Evolutionary conservation across 1,140 invertebrate species (phyloP).

Genomic region (Phymorhynchus buccinoides): DNA sequence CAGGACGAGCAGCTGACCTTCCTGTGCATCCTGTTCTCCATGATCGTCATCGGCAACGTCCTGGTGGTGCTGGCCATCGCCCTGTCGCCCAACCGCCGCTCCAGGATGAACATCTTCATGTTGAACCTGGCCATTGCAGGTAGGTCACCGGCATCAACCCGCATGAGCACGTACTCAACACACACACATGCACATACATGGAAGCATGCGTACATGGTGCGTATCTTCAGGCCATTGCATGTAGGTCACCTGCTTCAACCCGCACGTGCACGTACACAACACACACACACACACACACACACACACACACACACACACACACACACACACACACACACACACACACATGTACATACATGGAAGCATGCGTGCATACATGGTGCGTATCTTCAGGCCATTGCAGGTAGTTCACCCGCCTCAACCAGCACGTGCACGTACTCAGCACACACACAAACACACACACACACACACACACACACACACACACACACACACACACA

Average conservation of each 20-base stretch:
- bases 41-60: slow-evolving; percentile 91
- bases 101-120: slow-evolving; percentile 97
- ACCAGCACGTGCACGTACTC: too few relatives aligned
- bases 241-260: too few relatives aligned
- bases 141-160: slow-evolving; percentile 53
- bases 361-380: neutral
- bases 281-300: neutral
- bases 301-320: neutral
- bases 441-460: neutral
- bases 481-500: neutral
- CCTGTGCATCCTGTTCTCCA: slow-evolving; percentile 88
- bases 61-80: slow-evolving; percentile 88
- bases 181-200: neutral
- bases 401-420: too few relatives aligned
- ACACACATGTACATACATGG: neutral
- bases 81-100: slow-evolving; percentile 85
- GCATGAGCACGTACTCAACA: neutral
- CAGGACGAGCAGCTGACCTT: slow-evolving; percentile 92
- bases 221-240: neutral
- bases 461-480: too few relatives aligned
- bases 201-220: neutral
- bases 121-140: slow-evolving; percentile 94
- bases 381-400: too few relatives aligned
- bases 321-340: neutral
- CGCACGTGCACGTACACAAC: too few relatives aligned